phyloP scores from a whole-genome alignment of 2,113 vertebrate species.

The Tichodroma muraria region DNA sequence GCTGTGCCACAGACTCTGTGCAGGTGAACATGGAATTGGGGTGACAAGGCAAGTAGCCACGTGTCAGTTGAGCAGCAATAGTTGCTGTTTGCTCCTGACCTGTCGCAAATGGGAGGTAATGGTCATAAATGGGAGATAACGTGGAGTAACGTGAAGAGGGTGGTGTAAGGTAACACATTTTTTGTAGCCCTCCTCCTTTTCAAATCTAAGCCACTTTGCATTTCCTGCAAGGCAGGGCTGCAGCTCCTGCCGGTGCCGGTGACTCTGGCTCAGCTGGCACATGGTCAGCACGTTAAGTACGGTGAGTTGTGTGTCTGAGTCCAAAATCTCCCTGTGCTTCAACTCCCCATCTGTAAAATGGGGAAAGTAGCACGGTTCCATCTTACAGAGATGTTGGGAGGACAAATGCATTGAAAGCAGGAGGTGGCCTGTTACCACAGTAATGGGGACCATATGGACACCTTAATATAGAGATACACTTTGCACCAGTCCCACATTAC shows the following conservation, averaged over 20 bases:
- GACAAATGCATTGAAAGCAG: constrained; percentile 59
- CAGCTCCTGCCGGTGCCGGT: not conserved
- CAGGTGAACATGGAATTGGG: not conserved
- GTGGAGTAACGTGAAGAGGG: not conserved
- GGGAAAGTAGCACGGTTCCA: constrained; percentile 13
- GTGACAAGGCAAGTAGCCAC: not conserved
- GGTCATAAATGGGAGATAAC: not conserved
- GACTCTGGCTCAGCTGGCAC: constrained; percentile 12
- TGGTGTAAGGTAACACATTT: not conserved
- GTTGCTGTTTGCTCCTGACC: not conserved
- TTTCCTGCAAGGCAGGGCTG: constrained; percentile 31
- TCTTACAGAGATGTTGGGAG: constrained; percentile 63
- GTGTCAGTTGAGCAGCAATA: not conserved
- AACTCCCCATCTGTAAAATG: constrained; percentile 39
- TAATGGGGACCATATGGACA: constrained; percentile 64
- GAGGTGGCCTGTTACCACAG: constrained; percentile 63
- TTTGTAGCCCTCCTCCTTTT: not conserved
- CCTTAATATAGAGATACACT: constrained; percentile 62
- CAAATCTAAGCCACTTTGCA: not conserved
- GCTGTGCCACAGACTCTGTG: not conserved
- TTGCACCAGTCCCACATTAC: constrained; percentile 52
- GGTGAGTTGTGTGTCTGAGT: not conserved
- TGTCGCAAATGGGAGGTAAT: not conserved
- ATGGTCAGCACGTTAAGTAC: not conserved
- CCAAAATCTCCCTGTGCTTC: constrained; percentile 44